A percentile compares a stretch with the other conserved stretches of the same genome.
Evolutionary conservation across 2,888 invertebrate species (phyloP).

Genomic region (Drosophila lacicola): DNA sequence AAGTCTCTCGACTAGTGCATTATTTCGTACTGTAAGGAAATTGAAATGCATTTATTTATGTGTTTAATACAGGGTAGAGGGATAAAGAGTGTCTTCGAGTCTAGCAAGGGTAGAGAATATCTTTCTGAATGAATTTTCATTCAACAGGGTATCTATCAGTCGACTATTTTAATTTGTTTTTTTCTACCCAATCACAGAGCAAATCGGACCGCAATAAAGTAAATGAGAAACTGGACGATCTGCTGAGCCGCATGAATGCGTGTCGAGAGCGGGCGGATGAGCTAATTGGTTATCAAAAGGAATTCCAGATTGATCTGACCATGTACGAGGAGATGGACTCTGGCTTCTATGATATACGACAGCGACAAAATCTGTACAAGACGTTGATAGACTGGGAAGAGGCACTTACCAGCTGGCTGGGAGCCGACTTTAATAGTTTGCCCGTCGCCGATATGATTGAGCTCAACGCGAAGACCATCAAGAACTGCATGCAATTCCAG

Average conservation of each 20-base stretch:
- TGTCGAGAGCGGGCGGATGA: conserved; percentile 90
- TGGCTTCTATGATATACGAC: conserved; percentile 91
- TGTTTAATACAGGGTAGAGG: no score
- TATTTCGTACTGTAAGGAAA: no score
- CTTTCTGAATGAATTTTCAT: no score
- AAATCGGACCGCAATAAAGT: conserved; percentile 90
- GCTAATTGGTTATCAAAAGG: conserved; percentile 92
- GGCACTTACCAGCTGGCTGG: conserved; percentile 88
- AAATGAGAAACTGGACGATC: conserved; percentile 87
- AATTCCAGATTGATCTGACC: conserved; percentile 94
- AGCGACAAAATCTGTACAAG: conserved; percentile 93
- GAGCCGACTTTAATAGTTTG: conserved; percentile 84
- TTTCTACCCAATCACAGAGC: conserved; percentile 86
- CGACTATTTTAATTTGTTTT: neutral
- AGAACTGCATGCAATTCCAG: conserved; percentile 91
- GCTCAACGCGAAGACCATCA: conserved; percentile 89
- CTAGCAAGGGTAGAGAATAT: no score
- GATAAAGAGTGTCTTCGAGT: no score
- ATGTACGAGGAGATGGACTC: conserved; percentile 93
- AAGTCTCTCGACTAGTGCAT: no score
- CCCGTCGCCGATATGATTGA: conserved; percentile 91
- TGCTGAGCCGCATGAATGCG: conserved; percentile 88
- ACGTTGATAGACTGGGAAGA: conserved; percentile 91
- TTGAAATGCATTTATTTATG: no score
- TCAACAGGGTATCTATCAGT: neutral